Evolutionary conservation across 2,888 invertebrate genomes (phyloP).

Genomic region (Drosophila tanythrix): DNA sequence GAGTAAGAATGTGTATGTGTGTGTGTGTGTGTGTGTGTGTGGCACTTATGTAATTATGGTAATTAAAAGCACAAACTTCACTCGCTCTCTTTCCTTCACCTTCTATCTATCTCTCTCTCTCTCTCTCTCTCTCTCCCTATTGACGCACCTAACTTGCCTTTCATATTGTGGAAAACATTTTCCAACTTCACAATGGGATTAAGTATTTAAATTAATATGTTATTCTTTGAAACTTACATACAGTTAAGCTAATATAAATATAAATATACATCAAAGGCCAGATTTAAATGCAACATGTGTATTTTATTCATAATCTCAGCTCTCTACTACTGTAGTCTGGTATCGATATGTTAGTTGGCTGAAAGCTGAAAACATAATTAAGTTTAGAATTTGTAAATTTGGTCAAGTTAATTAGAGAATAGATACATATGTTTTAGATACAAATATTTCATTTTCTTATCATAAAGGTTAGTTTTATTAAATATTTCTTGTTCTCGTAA

Average conservation of each 20-base stretch:
- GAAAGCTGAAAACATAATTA: background rate
- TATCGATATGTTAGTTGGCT: background rate
- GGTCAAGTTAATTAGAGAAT: background rate
- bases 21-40: constrained; percentile 43
- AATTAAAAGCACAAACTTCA: constrained; percentile 71
- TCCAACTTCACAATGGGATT: background rate
- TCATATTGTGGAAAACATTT: constrained; percentile 6
- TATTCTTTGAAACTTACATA: background rate
- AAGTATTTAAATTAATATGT: constrained; percentile 1
- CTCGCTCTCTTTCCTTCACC: background rate
- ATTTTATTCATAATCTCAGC: background rate
- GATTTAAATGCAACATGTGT: background rate
- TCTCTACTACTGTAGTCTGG: too few relatives aligned
- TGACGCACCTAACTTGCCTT: constrained; percentile 52
- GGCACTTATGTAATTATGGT: constrained; percentile 79
- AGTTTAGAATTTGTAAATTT: background rate
- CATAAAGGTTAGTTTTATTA: background rate
- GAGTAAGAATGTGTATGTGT: background rate
- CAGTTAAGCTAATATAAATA: background rate
- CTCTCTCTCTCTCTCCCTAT: constrained; percentile 30
- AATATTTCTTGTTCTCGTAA: background rate
- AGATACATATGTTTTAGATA: background rate
- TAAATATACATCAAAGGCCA: background rate
- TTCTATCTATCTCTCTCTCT: constrained; percentile 17
- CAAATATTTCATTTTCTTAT: background rate